Percentiles rank a stretch among this genome's conserved stretches.
phyloP scores from a whole-genome alignment of 2,888 invertebrate species.

The Trissonchulus latispiculum region DNA sequence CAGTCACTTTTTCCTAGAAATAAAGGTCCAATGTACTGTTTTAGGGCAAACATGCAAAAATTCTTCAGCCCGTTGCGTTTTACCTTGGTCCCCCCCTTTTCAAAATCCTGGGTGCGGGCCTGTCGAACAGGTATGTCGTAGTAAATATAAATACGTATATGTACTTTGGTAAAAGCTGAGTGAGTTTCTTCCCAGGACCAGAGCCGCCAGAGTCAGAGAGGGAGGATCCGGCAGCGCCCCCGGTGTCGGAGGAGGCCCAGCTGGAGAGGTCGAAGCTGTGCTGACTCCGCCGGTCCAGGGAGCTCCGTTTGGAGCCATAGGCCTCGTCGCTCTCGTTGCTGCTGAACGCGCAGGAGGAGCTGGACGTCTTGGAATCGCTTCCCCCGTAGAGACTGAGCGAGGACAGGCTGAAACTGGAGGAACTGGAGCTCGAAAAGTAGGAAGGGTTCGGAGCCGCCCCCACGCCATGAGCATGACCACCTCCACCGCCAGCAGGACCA shows the following conservation, averaged over 20 bases:
- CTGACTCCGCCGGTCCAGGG: slow-evolving; percentile 30
- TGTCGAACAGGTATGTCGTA: too few relatives aligned
- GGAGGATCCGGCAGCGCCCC: neutral
- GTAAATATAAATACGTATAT: too few relatives aligned
- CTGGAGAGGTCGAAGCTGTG: neutral
- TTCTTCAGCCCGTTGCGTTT: too few relatives aligned
- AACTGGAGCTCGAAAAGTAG: neutral
- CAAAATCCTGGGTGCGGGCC: too few relatives aligned
- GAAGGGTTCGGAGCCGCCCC: too few relatives aligned
- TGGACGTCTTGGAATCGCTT: neutral
- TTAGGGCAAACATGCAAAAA: too few relatives aligned
- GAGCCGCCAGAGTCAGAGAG: too few relatives aligned
- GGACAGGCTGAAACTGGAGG: neutral
- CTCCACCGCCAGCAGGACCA: too few relatives aligned
- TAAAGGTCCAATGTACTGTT: too few relatives aligned
- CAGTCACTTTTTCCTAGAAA: too few relatives aligned
- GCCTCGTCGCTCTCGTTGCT: neutral
- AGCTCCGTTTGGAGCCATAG: slow-evolving; percentile 30
- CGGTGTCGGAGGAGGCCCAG: neutral
- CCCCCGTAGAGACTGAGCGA: neutral
- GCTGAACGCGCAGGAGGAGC: neutral
- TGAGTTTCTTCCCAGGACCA: neutral
- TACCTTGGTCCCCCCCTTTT: too few relatives aligned
- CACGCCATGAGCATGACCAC: too few relatives aligned
- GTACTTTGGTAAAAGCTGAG: neutral